phyloP scores from a whole-genome alignment of 2,113 vertebrate genomes.

The Cyanoramphus novaezelandiae region DNA sequence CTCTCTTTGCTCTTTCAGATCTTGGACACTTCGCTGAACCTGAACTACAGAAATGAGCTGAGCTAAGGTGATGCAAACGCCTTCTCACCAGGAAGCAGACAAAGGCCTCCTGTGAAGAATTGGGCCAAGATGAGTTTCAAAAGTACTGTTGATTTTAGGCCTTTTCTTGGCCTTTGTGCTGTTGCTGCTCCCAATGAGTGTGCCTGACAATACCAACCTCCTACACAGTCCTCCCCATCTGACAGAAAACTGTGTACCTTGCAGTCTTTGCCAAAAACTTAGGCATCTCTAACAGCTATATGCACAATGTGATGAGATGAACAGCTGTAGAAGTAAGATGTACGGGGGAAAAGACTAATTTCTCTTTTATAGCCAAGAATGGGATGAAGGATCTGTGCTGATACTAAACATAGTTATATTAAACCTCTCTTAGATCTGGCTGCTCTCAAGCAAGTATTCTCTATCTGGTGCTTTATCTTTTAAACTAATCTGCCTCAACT shows the following conservation, averaged over 20 bases:
- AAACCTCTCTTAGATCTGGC: neutral
- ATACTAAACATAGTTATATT: neutral
- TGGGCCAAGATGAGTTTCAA: neutral
- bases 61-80: neutral
- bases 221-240: neutral
- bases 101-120: neutral
- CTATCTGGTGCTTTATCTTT: neutral
- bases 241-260: neutral
- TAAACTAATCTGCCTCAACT: conserved; percentile 11
- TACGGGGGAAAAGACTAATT: neutral
- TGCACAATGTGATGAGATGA: neutral
- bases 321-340: neutral
- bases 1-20: neutral
- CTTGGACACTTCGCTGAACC: neutral
- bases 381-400: neutral
- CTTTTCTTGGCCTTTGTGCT: neutral
- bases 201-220: conserved; percentile 1
- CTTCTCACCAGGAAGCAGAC: neutral
- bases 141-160: neutral
- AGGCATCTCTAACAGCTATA: neutral
- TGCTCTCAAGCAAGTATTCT: conserved; percentile 7
- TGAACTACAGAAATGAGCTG: neutral
- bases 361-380: conserved; percentile 9
- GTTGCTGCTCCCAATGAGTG: neutral
- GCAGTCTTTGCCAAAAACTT: conserved; percentile 9